Conservation (phyloP, 2,888 invertebrate species). For the Epirrhoe alternata region DNA sequence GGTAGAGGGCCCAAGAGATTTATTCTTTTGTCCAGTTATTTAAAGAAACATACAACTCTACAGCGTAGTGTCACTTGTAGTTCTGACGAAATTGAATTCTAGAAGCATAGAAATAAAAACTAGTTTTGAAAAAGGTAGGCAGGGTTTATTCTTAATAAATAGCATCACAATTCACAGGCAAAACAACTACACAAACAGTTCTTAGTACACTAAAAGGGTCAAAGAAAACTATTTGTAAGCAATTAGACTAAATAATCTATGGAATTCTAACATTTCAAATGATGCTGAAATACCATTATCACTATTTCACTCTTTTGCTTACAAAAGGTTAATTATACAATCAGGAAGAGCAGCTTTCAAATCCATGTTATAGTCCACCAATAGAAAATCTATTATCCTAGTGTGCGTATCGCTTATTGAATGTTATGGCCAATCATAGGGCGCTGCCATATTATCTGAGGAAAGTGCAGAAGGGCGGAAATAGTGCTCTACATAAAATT, state of each 20-base stretch:
- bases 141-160: conserved; percentile 79
- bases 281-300: background rate
- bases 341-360: conserved; percentile 38
- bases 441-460: conserved; percentile 21
- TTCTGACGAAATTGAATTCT: too few species aligned
- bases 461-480: conserved; percentile 30
- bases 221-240: conserved; percentile 19
- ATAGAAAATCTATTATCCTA: conserved; percentile 14
- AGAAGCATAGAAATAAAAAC: background rate
- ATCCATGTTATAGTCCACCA: conserved; percentile 20
- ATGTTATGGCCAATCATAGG: conserved; percentile 38
- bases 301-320: background rate
- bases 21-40: too few species aligned
- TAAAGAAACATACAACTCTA: too few species aligned
- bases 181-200: conserved; percentile 51
- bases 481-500: conserved; percentile 44
- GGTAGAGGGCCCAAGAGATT: too few species aligned
- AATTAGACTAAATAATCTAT: conserved; percentile 15
- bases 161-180: conserved; percentile 59
- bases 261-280: background rate
- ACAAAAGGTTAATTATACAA: conserved; percentile 33
- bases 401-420: conserved; percentile 7
- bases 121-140: conserved; percentile 44
- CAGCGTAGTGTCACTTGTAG: too few species aligned
- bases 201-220: conserved; percentile 30